Evolutionary conservation across 2,113 vertebrate species (phyloP), one percentile per base, ranked within the genome.

Genomic region (Cranoglanis bouderius): DNA sequence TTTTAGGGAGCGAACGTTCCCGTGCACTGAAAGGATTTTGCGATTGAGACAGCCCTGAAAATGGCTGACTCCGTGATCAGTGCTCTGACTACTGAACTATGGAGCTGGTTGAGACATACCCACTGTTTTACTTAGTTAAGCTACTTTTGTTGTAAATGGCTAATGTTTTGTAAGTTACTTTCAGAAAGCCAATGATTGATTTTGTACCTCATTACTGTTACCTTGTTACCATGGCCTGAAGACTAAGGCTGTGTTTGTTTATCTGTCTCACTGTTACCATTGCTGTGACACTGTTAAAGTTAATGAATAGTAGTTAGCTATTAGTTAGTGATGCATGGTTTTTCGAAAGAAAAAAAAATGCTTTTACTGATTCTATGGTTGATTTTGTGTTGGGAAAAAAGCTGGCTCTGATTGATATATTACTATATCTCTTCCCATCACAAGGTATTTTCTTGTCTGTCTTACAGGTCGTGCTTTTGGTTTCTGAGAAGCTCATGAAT

Each of bases 391-490:
- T 40, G 8, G 24, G 7, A 74, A 8, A 43, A 9, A 74, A 7
- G 0, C 70, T 74, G 19, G 8, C 4, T 49, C 24, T 77, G 43
- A 43, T 75, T 43, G 19, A n/a, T 51, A 46, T 77, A 51, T 78
- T 78, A 40, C 35, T 85, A n/a, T 75, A 10, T 67, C 38, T 78
- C 55, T n/a, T 38, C 55, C 43, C 7, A 16, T 63, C 29, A 29
- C 40, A 78, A 29, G 8, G 46, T 75, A 2, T 59, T 40, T 74
- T 18, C n/a, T 67, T 12, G 14, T 80, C 88, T 89, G 92, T 90
- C 92, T 90, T 88, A 88, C 90, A 90, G 88, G 92, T 93, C 91
- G 91, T 91, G 91, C 86, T 85, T 77, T 88, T 10, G 32, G 49
- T 70, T 65, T 82, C 89, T 74, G n/a, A 82, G 72, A 57, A 85